These are phyloP conservation scores for Procambarus virginalis DNA, from an alignment of 1,140 invertebrate genomes.

Conservation along the genomic window DNA sequence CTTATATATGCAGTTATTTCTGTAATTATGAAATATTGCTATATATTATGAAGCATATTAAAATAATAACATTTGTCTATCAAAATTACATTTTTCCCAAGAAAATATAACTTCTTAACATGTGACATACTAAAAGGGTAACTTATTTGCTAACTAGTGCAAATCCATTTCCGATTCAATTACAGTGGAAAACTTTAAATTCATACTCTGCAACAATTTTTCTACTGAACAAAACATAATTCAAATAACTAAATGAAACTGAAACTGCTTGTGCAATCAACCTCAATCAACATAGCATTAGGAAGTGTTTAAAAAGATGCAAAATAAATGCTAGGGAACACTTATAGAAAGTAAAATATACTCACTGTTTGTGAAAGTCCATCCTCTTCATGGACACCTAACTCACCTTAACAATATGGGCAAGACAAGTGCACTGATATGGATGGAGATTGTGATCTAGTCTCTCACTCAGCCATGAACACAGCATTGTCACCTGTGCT, in stretches of 20 bases:
- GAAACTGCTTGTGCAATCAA: conserved; percentile 52
- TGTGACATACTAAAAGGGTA: conserved; percentile 48
- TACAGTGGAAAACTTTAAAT: conserved; percentile 45
- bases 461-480: conserved; percentile 95
- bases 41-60: not conserved
- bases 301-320: conserved; percentile 58
- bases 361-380: conserved; percentile 40
- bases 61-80: not conserved
- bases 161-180: conserved; percentile 44
- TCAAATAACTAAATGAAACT: conserved; percentile 36
- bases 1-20: not conserved
- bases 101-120: conserved; percentile 17
- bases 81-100: conserved; percentile 15
- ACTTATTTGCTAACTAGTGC: conserved; percentile 50
- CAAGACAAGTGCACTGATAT: conserved; percentile 97
- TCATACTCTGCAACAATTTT: conserved; percentile 51
- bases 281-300: conserved; percentile 59
- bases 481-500: conserved; percentile 93
- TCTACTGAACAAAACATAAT: conserved; percentile 35
- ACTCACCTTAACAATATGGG: conserved; percentile 94
- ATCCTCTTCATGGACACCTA: not conserved
- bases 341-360: conserved; percentile 36
- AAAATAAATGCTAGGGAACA: conserved; percentile 55
- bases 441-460: conserved; percentile 95
- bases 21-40: not conserved